Base-by-base conservation (phyloP, 2,113 vertebrate species). In the Callopanchax toddi region DNA sequence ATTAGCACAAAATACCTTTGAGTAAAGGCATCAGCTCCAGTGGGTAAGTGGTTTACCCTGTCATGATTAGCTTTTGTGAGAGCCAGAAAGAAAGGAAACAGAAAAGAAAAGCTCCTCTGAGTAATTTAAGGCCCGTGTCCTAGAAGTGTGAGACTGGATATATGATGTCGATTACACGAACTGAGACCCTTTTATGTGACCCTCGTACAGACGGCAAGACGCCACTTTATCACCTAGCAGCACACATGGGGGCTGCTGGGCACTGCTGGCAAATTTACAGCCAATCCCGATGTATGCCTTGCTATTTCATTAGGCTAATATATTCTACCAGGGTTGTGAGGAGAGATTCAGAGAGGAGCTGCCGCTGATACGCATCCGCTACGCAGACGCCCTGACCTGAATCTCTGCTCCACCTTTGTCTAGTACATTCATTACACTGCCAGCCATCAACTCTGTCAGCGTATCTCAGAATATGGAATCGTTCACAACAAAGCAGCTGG, bases 281-380 rank as follows among this genome's bases (percentile, higher is more conserved):
- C 40, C 76, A n/a, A 56, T 70, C 81, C 64, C 69, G 48, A 61
- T 43, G 53, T 36, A 37, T 59, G 70, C 67, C 55, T 66, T 37
- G 71, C 81, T 68, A 25, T 88, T 91, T 91, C 89, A 91, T 90
- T 87, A 90, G 77, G 69, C 82, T 89, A 87, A 92, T 91, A 86
- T 86, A 92, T 91, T 86, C 89, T 71, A 67, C 67, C 56, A 61
- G 34, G 61, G 34, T 59, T 81, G 71, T 32, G 57, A 74, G 68
- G 67, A 68, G 58, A 29, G 34, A 57, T 63, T 63, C 55, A 63
- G 73, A 65, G 40, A 71, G 50, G 43, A 59, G 37, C 49, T 52
- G 69, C 56, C 64, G 78, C 78, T 68, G 65, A 76, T 74, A 57
- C 64, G 56, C 60, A 72, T 78, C 75, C 72, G 57, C 56, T 57